Base-by-base conservation (phyloP, 2,888 invertebrate species). In the Hermaeophaga mercurialis region DNA sequence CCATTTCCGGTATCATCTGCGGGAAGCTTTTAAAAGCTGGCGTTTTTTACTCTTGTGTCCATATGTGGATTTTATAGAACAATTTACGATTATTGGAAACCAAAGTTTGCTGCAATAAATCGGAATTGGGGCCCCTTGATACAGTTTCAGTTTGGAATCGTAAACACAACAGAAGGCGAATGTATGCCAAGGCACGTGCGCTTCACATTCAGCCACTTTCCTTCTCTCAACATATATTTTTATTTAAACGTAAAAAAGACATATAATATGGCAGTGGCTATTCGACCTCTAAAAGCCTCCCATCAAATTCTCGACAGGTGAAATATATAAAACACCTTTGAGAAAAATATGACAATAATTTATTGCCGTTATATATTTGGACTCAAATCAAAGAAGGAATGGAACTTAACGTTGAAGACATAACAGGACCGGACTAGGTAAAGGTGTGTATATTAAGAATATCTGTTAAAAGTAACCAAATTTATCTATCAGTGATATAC, bases 1-100 rank as follows among this genome's bases (percentile, higher is more conserved):
- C 5, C 9, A 26, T 26, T 26, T 26, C 26, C 26, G 26, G 12
- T 31, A 31, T 31, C 1, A 4, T 11, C 31, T 31, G 11, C 9
- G 12, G 11, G 12, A 2, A 4, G 17, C 17, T 17, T 7, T 70
- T 73, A 72, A 73, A 70, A 72, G 70, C 71, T 62, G 67, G 68
- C 70, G 70, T 73, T 73, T 74, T 73, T 73, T 72, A 70, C 65
- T 61, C 67, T 63, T 64, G 64, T 70, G 71, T 72, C 72, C 73
- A 68, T 71, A 72, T 73, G 72, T 73, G 73, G 71, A 73, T 71
- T 73, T 73, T 71, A 73, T 73, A 66, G 69, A 68, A 70, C 72
- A 74, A 75, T 75, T 75, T 73, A 74, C 74, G 73, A 71, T 74
- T 74, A 75, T 75, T 73, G 74, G 72, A 74, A 70, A 71, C 72